Conservation (phyloP, 2,888 invertebrate genomes). For the Aphodius sticticus region DNA sequence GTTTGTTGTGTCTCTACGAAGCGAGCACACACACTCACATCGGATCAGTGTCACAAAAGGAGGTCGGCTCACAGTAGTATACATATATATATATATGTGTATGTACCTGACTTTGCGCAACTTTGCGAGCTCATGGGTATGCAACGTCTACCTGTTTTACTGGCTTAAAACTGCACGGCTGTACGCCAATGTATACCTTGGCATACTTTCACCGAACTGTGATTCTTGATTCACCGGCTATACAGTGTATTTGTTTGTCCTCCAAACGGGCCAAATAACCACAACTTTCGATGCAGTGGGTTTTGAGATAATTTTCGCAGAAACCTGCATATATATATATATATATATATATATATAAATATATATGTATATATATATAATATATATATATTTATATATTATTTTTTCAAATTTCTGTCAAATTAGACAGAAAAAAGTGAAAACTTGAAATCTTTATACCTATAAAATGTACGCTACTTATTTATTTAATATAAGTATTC, state of each 20-base stretch:
- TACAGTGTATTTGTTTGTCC: background rate
- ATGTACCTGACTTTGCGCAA: background rate
- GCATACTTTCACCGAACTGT: slow-evolving; percentile 52
- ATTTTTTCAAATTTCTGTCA: too few species aligned
- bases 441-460: too few species aligned
- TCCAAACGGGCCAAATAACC: background rate
- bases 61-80: slow-evolving; percentile 42
- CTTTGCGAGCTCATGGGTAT: background rate
- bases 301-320: too few species aligned
- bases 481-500: too few species aligned
- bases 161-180: background rate
- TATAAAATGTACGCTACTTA: too few species aligned
- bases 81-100: too few species aligned
- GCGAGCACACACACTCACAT: background rate
- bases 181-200: slow-evolving; percentile 43
- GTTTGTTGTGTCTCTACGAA: background rate
- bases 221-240: slow-evolving; percentile 10
- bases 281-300: background rate
- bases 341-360: too few species aligned
- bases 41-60: slow-evolving; percentile 50
- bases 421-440: too few species aligned
- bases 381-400: too few species aligned
- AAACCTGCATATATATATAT: too few species aligned
- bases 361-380: too few species aligned
- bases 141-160: background rate